A percentile compares a stretch with the other conserved stretches of the same genome.
phyloP scores from a whole-genome alignment of 2,888 invertebrate genomes.

The Gisinianus flammeolus region DNA sequence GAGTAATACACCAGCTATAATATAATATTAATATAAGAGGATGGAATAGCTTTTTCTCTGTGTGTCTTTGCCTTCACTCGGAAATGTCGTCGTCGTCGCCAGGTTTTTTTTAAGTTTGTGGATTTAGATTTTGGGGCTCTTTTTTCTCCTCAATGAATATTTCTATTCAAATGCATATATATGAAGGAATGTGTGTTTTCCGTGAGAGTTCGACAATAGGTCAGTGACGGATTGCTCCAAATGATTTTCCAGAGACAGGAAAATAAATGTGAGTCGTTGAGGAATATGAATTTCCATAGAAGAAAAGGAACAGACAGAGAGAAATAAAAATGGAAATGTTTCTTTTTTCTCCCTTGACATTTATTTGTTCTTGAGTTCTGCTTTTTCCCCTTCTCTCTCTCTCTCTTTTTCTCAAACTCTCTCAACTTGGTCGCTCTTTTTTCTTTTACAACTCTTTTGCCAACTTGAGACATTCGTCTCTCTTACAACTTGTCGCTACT shows the following conservation, averaged over 20 bases:
- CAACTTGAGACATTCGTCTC: constrained; percentile 24
- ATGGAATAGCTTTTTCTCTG: neutral
- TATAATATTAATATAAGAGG: neutral
- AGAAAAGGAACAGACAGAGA: neutral
- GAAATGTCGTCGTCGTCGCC: neutral
- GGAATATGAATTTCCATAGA: constrained; percentile 13
- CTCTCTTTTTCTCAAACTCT: neutral
- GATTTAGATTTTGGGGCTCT: neutral
- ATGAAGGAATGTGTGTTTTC: neutral
- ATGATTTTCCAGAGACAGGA: constrained; percentile 17
- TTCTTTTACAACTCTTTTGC: neutral
- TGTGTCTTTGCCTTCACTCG: neutral
- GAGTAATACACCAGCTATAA: neutral
- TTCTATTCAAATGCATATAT: neutral
- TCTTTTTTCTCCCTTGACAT: constrained; percentile 18
- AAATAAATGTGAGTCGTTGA: constrained; percentile 23
- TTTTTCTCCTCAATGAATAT: neutral
- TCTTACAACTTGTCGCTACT: constrained; percentile 19
- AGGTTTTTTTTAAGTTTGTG: neutral
- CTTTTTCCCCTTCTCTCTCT: neutral
- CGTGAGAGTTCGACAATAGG: constrained; percentile 7
- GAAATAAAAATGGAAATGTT: constrained; percentile 11
- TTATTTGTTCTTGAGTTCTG: constrained; percentile 23
- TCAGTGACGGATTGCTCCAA: constrained; percentile 5
- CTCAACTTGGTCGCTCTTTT: neutral